Evolutionary conservation across 2,113 vertebrate species (phyloP).

Genomic region (Sylvietta virens): DNA sequence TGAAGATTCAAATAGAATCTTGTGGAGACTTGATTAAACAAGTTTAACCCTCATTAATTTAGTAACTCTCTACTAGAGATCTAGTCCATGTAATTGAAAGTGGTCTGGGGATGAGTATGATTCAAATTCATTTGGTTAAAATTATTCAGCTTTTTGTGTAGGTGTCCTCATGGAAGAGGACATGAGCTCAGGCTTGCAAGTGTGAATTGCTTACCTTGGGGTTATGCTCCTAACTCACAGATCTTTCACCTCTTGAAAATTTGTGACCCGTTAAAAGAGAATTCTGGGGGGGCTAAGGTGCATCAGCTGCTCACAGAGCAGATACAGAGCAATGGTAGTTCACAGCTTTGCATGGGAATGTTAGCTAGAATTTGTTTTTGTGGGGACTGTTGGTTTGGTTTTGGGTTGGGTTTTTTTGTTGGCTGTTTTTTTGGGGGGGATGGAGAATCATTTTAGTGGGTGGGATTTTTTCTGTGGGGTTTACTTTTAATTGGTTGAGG

Average conservation of each 20-base stretch:
- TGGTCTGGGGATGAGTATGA: not conserved
- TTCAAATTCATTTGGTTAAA: not conserved
- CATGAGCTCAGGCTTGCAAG: not conserved
- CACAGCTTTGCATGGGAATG: not conserved
- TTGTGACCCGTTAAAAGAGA: not conserved
- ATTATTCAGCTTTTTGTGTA: not conserved
- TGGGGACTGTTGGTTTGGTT: not conserved
- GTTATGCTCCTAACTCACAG: not conserved
- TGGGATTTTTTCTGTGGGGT: not conserved
- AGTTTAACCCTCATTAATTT: not conserved
- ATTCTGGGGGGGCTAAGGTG: not conserved
- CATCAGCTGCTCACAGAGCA: not conserved
- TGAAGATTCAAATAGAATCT: not conserved
- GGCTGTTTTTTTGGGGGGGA: fast-evolving
- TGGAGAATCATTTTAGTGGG: not conserved
- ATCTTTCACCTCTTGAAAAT: not conserved
- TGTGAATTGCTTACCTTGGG: not conserved
- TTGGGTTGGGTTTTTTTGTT: not conserved
- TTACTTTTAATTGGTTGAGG: not conserved
- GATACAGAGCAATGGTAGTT: not conserved
- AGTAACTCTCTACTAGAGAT: not conserved
- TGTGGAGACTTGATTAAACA: not conserved
- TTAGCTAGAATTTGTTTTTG: not conserved
- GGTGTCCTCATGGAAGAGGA: not conserved
- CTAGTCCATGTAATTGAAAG: not conserved